These are phyloP conservation scores for Leucopsar rothschildi DNA, from an alignment of 2,113 vertebrate species.

Conservation along the genomic window DNA sequence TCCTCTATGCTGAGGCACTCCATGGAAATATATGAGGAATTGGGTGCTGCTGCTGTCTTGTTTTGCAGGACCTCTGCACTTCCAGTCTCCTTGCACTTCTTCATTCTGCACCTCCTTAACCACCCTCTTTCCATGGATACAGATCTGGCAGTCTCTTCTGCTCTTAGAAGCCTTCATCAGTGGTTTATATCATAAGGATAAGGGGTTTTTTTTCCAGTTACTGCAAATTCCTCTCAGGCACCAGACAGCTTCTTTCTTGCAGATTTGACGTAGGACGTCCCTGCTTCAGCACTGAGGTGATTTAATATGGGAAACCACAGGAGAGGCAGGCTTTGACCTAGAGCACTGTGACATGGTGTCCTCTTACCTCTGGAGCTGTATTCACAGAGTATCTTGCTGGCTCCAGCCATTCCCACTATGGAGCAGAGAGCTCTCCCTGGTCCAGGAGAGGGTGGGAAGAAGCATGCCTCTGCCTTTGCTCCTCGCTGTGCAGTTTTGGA, in stretches of 20 bases:
- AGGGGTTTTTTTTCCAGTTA: neutral
- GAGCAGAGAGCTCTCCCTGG: neutral
- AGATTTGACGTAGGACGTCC: neutral
- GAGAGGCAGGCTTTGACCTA: neutral
- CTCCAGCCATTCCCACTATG: neutral
- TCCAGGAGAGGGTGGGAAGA: neutral
- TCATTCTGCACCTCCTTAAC: neutral
- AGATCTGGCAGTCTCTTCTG: neutral
- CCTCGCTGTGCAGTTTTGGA: neutral
- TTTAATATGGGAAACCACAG: neutral
- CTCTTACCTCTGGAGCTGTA: neutral
- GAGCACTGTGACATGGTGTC: neutral
- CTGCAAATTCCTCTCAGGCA: neutral
- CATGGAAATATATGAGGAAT: neutral
- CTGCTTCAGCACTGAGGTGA: neutral
- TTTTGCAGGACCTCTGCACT: neutral
- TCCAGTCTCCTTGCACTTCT: neutral
- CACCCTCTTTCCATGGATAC: neutral
- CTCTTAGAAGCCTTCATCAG: neutral
- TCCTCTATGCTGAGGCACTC: neutral
- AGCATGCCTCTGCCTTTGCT: rapidly evolving
- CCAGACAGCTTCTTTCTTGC: neutral
- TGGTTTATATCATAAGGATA: neutral
- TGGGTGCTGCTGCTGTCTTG: neutral
- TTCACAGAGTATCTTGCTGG: neutral